Base-by-base conservation (phyloP, 2,797 vertebrate genomes). In the Microchirus variegatus region DNA sequence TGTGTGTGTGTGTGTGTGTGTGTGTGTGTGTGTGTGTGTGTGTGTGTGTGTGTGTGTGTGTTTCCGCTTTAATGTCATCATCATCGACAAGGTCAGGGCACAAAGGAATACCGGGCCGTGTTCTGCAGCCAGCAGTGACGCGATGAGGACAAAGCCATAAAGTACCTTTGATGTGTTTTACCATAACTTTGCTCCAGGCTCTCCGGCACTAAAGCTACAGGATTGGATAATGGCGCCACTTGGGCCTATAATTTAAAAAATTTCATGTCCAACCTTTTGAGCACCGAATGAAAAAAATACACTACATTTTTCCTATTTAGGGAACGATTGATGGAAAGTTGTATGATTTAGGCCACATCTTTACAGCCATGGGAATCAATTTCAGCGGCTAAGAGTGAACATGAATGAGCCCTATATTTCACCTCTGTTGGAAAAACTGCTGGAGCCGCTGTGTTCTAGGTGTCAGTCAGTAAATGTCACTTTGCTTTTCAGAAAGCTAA, bases 41-140 rank as follows among this genome's bases (percentile, higher is more conserved):
- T 58, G 61, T 41, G 17, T 59, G 26, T 36, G n/a, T 60, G 40
- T 58, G 61, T 41, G 17, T 56, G 26, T 36, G 81, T 80, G 77
- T 60, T 81, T 67, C 56, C 59, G 16, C 77, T 86, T 83, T 82
- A 85, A 80, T 70, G 75, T 61, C 77, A 75, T 80, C 78, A 81
- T 86, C 74, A 84, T 86, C 37, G 56, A 69, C 82, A 87, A 87
- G 84, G 84, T 84, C 82, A 67, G 60, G n/a, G 53, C 45, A 78
- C 31, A 8, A 43, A 79, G 76, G 73, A 68, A 53, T 81, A n/a
- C n/a, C 76, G 51, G 73, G 81, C 86, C 63, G 15, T 41, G 70
- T 73, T 72, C 81, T 70, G 75, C 81, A 64, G 69, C 67, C 70
- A 70, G 81, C 78, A 59, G 56, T 80, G 65, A 66, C 77, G 66